Percentiles rank a stretch among this genome's conserved stretches.
Conservation (phyloP, 2,113 vertebrate genomes). For the Antechinus flavipes region DNA sequence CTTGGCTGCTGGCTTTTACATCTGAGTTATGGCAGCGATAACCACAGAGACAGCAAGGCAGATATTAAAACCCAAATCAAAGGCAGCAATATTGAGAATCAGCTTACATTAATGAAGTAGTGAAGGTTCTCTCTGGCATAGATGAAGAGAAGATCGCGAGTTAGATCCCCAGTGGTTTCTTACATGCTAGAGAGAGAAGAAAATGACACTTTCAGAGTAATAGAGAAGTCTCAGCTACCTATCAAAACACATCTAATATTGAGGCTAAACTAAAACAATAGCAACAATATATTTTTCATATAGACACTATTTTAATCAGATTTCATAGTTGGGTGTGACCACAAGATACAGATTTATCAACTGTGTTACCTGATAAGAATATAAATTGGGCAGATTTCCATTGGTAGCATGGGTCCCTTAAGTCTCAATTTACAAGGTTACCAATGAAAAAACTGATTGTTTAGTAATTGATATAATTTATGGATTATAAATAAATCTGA, state of each 20-base stretch:
- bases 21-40: conserved; percentile 55
- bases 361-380: background rate
- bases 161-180: conserved; percentile 72
- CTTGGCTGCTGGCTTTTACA: conserved; percentile 32
- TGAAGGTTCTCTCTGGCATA: conserved; percentile 23
- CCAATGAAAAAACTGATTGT: background rate
- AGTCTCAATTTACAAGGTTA: conserved; percentile 14
- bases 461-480: conserved; percentile 36
- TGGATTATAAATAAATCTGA: conserved; percentile 18
- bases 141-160: conserved; percentile 59
- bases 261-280: conserved; percentile 17
- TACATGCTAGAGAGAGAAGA: conserved; percentile 64
- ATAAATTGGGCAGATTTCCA: background rate
- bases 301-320: conserved; percentile 9
- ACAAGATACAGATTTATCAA: background rate
- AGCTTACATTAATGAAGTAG: conserved; percentile 60
- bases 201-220: conserved; percentile 50
- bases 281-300: conserved; percentile 10
- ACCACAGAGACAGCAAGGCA: conserved; percentile 52
- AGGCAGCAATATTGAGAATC: conserved; percentile 60
- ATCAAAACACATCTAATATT: conserved; percentile 52
- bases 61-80: conserved; percentile 69
- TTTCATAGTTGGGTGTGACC: conserved; percentile 3
- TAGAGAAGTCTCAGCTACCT: conserved; percentile 38
- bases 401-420: background rate